Base-by-base conservation (phyloP, 2,797 vertebrate genomes). In the Mormyrus proboscirostris region DNA sequence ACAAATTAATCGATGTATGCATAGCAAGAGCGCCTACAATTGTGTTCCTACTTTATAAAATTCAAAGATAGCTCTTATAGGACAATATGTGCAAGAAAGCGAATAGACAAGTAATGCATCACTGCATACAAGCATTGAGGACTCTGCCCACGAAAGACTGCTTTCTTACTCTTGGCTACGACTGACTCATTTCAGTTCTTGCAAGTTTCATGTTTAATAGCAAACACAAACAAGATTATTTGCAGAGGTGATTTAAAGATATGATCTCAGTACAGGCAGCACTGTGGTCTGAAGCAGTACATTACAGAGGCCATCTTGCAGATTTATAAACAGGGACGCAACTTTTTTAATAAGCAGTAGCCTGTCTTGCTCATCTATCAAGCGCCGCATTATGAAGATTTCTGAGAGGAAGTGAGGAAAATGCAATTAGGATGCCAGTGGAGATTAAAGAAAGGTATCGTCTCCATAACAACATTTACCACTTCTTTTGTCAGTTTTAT, bases 161-260 rank as follows among this genome's bases (percentile, higher is more conserved):
- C 76, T 22, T 47, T 82, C 19, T 10, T 82, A 16, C 76, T 82
- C 19, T 47, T 82, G 76, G 41, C 41, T 82, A 82, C 6, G 38
- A 8, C 19, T 82, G 76, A 82, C 76, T 82, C 76, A 82, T 82
- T 82, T 82, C 41, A 47, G 41, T 47, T 19, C 76, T 47, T 44
- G 41, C 76, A 82, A 82, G 41, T 82, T 82, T 82, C 76, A 82
- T 82, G 47, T 82, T 82, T 82, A 82, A 82, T 82, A 82, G 41
- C 38, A 44, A 82, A 82, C 76, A 47, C 19, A 82, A 82, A 47
- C 76, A 47, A 19, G 41, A 82, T 82, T 82, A 82, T 82, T 82
- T 82, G 76, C 22, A 82, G 76, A 47, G 76, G 76, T 82, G 76
- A 82, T 82, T 82, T 82, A 82, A 47, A 82, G 76, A 82, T 82